Evolutionary conservation across 2,888 invertebrate species (phyloP), one percentile per base, ranked within the genome.

Genomic region (Hirtodrosophila histrioides): DNA sequence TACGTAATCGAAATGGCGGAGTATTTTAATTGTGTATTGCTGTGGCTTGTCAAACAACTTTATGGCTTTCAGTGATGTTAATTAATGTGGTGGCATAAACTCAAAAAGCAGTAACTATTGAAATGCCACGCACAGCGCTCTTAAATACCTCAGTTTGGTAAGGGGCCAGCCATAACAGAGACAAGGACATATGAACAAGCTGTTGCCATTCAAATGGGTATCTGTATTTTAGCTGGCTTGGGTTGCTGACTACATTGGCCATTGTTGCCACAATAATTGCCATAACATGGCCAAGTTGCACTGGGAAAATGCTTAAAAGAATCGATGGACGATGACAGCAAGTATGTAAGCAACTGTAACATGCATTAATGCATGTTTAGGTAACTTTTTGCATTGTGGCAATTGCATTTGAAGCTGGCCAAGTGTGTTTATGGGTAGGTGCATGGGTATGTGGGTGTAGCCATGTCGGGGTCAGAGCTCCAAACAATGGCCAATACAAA

Each of bases 401-500:
- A 23, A 57, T 70, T 63, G 63, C 48, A 62, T 55, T 48, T 49
- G 41, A 37, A 53, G 46, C 35, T 57, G 60, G 27, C 48, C 49
- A 64, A 29, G 35, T 36, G 57, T 44, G 55, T 12, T 31, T 45
- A 23, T 39, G 11, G 45, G 11, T 40, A 10, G 46, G 40, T 11
- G n/a, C n/a, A n/a, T n/a, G n/a, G n/a, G n/a, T n/a, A n/a, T n/a
- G n/a, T n/a, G n/a, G n/a, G n/a, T n/a, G n/a, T n/a, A n/a, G n/a
- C n/a, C n/a, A n/a, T n/a, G n/a, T n/a, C n/a, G n/a, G 51, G 49
- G 60, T 69, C 69, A 61, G 45, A n/a, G 24, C 29, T 24, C 24
- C 61, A 56, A 51, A 69, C 75, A 73, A 75, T 74, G 72, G 43
- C 45, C 67, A 62, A 74, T 70, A 71, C 66, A 70, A 75, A 67